phyloP scores from a whole-genome alignment of 2,113 vertebrate genomes.

The Hippopotamus amphibius region DNA sequence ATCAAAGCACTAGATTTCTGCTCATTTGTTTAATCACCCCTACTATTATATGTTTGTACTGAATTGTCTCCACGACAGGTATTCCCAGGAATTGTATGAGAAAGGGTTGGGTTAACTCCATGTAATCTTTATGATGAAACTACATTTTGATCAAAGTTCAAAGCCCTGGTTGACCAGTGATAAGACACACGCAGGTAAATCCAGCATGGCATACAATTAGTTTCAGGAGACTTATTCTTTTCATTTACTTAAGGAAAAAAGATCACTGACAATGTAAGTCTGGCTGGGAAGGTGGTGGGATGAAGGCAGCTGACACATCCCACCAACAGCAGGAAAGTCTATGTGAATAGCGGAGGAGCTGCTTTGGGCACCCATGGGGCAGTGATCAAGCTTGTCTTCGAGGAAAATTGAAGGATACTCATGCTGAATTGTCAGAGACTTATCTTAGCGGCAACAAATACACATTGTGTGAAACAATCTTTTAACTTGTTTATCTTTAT shows the following conservation, averaged over 20 bases:
- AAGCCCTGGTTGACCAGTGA: background rate
- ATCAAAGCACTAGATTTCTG: background rate
- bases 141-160: constrained; percentile 23
- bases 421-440: background rate
- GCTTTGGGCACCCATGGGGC: background rate
- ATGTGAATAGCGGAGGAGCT: background rate
- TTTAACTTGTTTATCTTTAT: background rate
- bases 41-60: background rate
- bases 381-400: background rate
- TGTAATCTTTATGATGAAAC: background rate
- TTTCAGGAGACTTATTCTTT: constrained; percentile 14
- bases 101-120: background rate
- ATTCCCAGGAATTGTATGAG: background rate
- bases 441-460: background rate
- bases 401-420: background rate
- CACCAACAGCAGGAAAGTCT: background rate
- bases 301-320: background rate
- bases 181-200: background rate
- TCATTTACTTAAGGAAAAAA: background rate
- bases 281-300: background rate
- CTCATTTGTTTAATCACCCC: background rate
- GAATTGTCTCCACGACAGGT: background rate
- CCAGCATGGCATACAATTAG: background rate
- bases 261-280: background rate
- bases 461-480: background rate